A percentile compares a stretch with the other conserved stretches of the same genome.
These are phyloP conservation scores for Drosophila colorata DNA, from an alignment of 2,888 invertebrate genomes.

Conservation along the genomic window DNA sequence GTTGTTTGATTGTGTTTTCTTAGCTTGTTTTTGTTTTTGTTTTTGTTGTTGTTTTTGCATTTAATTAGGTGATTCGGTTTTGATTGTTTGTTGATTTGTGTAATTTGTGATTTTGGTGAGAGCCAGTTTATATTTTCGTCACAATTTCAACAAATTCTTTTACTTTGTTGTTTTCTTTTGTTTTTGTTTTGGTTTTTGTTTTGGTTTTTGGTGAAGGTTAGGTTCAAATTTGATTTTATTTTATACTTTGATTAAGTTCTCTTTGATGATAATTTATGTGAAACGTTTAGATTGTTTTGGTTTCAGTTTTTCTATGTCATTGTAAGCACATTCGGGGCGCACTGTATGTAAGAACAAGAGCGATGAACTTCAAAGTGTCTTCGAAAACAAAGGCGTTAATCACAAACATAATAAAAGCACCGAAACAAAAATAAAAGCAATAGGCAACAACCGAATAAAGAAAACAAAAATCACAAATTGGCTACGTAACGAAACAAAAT, in stretches of 20 bases:
- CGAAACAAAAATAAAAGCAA: slow-evolving; percentile 4
- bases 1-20: slow-evolving; percentile 25
- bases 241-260: slow-evolving; percentile 30
- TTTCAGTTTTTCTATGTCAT: slow-evolving; percentile 30
- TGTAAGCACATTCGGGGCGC: slow-evolving; percentile 60
- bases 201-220: slow-evolving; percentile 32
- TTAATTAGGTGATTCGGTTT: slow-evolving; percentile 49
- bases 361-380: slow-evolving; percentile 46
- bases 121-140: slow-evolving; percentile 35
- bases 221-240: slow-evolving; percentile 47
- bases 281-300: slow-evolving; percentile 63
- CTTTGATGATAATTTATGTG: slow-evolving; percentile 21
- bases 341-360: slow-evolving; percentile 39
- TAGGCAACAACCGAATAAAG: slow-evolving; percentile 7
- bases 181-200: slow-evolving; percentile 3
- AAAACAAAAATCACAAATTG: slow-evolving; percentile 26
- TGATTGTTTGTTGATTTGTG: slow-evolving; percentile 44
- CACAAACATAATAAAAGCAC: slow-evolving; percentile 18
- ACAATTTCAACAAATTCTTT: slow-evolving; percentile 32
- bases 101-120: slow-evolving; percentile 42
- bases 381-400: slow-evolving; percentile 40
- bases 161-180: slow-evolving; percentile 4
- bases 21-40: slow-evolving; percentile 31
- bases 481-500: slow-evolving; percentile 54
- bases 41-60: slow-evolving; percentile 28